These are phyloP conservation scores for Cryptomyrus ogoouensis DNA, from an alignment of 2,113 vertebrate species.

Conservation along the genomic window DNA sequence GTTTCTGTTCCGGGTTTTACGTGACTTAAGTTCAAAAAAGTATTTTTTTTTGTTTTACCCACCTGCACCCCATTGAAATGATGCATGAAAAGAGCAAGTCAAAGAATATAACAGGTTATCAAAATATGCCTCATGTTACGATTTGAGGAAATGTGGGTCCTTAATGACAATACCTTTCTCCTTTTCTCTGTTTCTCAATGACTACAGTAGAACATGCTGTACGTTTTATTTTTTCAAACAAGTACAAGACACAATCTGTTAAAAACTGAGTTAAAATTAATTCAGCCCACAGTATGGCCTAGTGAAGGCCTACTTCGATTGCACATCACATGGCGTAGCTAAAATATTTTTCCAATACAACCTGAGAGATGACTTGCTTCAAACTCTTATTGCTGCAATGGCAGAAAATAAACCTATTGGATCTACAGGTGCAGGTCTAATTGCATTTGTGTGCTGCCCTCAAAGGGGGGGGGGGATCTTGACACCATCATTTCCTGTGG, in stretches of 20 bases:
- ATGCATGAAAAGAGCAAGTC: not conserved
- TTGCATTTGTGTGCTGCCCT: constrained; percentile 25
- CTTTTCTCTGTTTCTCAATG: not conserved
- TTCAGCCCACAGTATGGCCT: not conserved
- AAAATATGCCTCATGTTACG: not conserved
- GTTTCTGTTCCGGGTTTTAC: not conserved
- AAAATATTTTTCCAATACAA: constrained; percentile 5
- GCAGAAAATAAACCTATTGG: constrained; percentile 43
- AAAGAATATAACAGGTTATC: not conserved
- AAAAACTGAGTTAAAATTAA: not conserved
- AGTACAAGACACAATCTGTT: not conserved
- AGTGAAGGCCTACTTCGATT: not conserved
- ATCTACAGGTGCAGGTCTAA: constrained; percentile 33
- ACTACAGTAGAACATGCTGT: not conserved
- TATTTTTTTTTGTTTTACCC: not conserved
- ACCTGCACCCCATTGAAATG: not conserved
- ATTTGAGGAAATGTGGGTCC: not conserved
- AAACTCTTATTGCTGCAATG: constrained; percentile 23
- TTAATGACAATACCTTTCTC: not conserved
- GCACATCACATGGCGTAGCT: not conserved
- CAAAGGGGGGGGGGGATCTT: constrained; percentile 39
- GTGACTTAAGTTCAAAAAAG: not conserved
- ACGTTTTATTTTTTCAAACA: not conserved
- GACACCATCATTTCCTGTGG: constrained; percentile 44
- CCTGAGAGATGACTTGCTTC: not conserved